phyloP scores from a whole-genome alignment of 2,113 vertebrate genomes.

The Petaurus breviceps region DNA sequence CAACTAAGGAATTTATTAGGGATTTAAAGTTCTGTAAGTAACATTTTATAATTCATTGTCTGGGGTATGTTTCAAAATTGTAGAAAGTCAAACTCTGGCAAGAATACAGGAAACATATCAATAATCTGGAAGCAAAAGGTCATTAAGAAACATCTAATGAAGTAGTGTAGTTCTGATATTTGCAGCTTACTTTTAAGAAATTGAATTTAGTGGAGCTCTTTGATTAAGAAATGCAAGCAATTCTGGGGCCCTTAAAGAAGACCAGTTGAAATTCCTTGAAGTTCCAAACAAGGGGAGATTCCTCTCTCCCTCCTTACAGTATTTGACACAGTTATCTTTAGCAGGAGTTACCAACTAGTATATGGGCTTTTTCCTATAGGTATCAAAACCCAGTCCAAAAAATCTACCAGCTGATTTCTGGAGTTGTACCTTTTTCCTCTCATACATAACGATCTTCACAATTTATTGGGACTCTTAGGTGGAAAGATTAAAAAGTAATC shows the following conservation, averaged over 20 bases:
- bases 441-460: background rate
- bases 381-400: too few relatives aligned
- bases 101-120: conserved; percentile 42
- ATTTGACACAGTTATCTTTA: conserved; percentile 27
- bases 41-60: conserved; percentile 65
- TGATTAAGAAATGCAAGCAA: conserved; percentile 42
- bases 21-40: conserved; percentile 52
- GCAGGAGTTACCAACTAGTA: conserved; percentile 1
- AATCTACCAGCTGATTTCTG: background rate
- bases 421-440: background rate
- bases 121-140: conserved; percentile 66
- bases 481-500: background rate
- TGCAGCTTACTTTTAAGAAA: conserved; percentile 54
- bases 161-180: background rate
- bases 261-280: conserved; percentile 59
- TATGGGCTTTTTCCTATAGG: background rate
- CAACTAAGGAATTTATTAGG: conserved; percentile 66
- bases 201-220: conserved; percentile 58
- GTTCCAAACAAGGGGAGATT: conserved; percentile 24
- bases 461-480: background rate
- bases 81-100: conserved; percentile 56
- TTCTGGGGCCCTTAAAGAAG: conserved; percentile 17
- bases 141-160: conserved; percentile 49
- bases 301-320: background rate
- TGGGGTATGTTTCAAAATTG: conserved; percentile 21